Conservation (phyloP, 2,888 invertebrate species). For the Lasioglossum figueresi region DNA sequence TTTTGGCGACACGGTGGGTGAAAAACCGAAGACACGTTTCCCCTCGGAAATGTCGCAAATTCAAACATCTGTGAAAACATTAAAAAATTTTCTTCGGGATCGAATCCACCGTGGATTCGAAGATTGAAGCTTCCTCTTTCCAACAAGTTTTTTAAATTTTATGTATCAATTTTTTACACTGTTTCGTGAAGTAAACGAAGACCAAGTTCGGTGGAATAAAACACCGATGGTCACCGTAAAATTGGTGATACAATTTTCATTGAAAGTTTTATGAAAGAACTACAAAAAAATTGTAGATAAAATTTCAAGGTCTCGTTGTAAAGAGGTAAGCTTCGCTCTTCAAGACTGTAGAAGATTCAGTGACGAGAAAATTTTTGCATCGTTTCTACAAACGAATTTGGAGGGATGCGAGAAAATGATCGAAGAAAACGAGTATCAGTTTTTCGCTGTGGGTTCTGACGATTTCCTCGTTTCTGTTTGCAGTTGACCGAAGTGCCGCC, state of each 20-base stretch:
- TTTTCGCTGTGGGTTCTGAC: background rate
- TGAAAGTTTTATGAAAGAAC: no score
- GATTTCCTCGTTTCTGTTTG: constrained; percentile 67
- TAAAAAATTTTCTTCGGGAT: no score
- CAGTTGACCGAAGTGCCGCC: constrained; percentile 83
- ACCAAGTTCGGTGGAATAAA: no score
- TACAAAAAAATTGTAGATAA: no score
- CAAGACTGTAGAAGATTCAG: no score
- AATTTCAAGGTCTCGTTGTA: no score
- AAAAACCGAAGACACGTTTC: no score
- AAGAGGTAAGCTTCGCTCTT: no score
- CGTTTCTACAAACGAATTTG: background rate
- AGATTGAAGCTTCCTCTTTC: background rate
- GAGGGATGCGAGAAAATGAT: background rate
- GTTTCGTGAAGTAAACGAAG: background rate
- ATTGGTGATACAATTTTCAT: no score
- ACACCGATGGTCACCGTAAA: background rate
- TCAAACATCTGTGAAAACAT: no score
- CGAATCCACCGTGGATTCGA: background rate
- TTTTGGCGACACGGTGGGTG: no score
- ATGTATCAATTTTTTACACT: background rate
- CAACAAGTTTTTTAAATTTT: background rate
- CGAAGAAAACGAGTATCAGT: background rate
- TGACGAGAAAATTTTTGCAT: background rate
- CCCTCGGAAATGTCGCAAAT: no score